Percentiles rank a stretch among this genome's conserved stretches.
Evolutionary conservation across 2,113 vertebrate species (phyloP).

Genomic region (Balaenoptera acutorostrata): DNA sequence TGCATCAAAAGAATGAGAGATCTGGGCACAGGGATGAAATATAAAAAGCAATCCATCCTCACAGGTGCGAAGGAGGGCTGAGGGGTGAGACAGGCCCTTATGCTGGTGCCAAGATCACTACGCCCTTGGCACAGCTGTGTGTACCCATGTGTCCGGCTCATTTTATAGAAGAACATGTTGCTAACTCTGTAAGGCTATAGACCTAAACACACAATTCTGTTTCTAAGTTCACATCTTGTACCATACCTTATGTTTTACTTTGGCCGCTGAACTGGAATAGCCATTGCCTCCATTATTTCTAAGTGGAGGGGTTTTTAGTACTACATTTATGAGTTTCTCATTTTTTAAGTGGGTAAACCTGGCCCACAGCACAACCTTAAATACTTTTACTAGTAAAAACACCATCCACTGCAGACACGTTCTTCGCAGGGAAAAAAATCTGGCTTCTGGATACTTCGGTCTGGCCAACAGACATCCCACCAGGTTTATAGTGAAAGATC

Average conservation of each 20-base stretch:
- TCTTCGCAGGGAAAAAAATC: conserved; percentile 66
- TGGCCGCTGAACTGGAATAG: conserved; percentile 18
- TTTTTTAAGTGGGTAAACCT: conserved; percentile 34
- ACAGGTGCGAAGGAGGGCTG: neutral
- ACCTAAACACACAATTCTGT: conserved; percentile 27
- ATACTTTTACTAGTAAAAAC: conserved; percentile 56
- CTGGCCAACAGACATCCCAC: conserved; percentile 53
- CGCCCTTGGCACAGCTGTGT: neutral
- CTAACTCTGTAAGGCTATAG: neutral
- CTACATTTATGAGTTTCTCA: neutral
- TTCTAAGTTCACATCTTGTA: conserved; percentile 56
- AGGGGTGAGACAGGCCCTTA: neutral
- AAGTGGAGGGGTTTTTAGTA: neutral
- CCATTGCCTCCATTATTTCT: neutral
- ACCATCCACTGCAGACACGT: conserved; percentile 58
- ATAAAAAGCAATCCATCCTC: neutral
- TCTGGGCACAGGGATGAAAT: neutral
- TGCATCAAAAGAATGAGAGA: neutral
- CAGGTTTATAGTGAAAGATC: conserved; percentile 73
- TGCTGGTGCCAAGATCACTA: neutral
- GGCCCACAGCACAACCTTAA: conserved; percentile 36
- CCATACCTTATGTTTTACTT: neutral
- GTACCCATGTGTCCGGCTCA: neutral
- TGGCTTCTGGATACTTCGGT: conserved; percentile 27
- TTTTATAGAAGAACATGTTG: neutral